Evolutionary conservation across 2,888 invertebrate genomes (phyloP).

Genomic region (Peribatodes rhomboidaria): DNA sequence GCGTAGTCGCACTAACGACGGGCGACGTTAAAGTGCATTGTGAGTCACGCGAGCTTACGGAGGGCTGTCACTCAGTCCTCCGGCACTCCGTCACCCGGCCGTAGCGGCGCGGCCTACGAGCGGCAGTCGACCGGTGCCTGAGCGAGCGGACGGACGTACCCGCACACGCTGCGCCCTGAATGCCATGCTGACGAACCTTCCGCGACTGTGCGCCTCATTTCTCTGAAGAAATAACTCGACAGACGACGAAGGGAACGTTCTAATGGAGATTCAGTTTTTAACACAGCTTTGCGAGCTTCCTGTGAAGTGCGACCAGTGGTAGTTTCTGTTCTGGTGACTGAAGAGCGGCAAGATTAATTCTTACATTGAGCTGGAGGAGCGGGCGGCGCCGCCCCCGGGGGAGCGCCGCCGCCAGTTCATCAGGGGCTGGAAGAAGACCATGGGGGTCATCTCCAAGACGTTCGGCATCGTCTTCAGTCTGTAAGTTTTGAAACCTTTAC

Average conservation of each 20-base stretch:
- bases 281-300: slow-evolving; percentile 43
- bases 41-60: slow-evolving; percentile 68
- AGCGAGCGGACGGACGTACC: slow-evolving; percentile 62
- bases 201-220: slow-evolving; percentile 66
- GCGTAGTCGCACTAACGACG: slow-evolving; percentile 41
- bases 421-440: slow-evolving; percentile 85
- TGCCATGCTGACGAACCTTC: slow-evolving; percentile 58
- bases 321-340: slow-evolving; percentile 56
- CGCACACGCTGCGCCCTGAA: slow-evolving; percentile 47
- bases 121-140: slow-evolving; percentile 42
- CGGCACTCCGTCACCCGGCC: slow-evolving; percentile 72
- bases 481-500: slow-evolving; percentile 84
- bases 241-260: slow-evolving; percentile 29
- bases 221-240: slow-evolving; percentile 67
- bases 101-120: slow-evolving; percentile 34
- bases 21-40: slow-evolving; percentile 20
- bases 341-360: slow-evolving; percentile 80
- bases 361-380: slow-evolving; percentile 75
- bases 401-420: slow-evolving; percentile 84
- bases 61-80: slow-evolving; percentile 57
- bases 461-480: slow-evolving; percentile 93
- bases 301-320: slow-evolving; percentile 73
- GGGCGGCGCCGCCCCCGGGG: slow-evolving; percentile 79
- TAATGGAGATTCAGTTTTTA: slow-evolving; percentile 36
- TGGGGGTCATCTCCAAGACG: slow-evolving; percentile 93